A percentile compares a stretch with the other conserved stretches of the same genome.
phyloP scores from a whole-genome alignment of 1,140 invertebrate species.

The Paraescarpia echinospica region DNA sequence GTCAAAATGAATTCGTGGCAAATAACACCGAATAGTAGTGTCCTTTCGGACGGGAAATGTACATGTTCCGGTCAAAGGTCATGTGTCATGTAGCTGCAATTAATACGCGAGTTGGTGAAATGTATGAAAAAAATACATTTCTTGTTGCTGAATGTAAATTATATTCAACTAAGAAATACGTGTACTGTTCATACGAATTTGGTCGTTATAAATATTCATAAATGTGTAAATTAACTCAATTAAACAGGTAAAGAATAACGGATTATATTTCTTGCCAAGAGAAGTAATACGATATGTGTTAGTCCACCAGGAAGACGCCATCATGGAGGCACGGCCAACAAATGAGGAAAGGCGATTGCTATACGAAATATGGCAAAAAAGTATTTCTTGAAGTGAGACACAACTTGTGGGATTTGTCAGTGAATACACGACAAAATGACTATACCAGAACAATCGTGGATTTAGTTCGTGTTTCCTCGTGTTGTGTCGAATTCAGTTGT shows the following conservation, averaged over 20 bases:
- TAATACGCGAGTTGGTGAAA: not conserved
- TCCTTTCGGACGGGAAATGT: not conserved
- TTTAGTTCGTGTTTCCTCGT: not conserved
- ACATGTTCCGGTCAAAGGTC: not conserved
- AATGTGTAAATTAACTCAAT: not conserved
- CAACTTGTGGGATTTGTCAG: not conserved
- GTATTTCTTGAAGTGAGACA: not conserved
- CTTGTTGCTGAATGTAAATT: not conserved
- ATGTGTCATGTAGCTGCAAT: not conserved
- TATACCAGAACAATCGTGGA: not conserved
- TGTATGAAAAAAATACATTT: not conserved
- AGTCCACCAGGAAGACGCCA: not conserved
- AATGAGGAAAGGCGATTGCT: not conserved
- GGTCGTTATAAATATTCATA: not conserved
- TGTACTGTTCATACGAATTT: not conserved
- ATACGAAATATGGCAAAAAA: not conserved
- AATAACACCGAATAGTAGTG: not conserved
- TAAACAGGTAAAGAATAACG: not conserved
- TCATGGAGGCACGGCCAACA: conserved; percentile 3
- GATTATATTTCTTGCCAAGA: not conserved
- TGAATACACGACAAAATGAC: conserved; percentile 1
- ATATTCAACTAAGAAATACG: not conserved
- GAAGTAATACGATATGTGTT: conserved; percentile 6
- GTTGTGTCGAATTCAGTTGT: not conserved
- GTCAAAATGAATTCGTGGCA: not conserved